phyloP scores from a whole-genome alignment of 2,888 invertebrate genomes.

The Acrocyrtus sp. region DNA sequence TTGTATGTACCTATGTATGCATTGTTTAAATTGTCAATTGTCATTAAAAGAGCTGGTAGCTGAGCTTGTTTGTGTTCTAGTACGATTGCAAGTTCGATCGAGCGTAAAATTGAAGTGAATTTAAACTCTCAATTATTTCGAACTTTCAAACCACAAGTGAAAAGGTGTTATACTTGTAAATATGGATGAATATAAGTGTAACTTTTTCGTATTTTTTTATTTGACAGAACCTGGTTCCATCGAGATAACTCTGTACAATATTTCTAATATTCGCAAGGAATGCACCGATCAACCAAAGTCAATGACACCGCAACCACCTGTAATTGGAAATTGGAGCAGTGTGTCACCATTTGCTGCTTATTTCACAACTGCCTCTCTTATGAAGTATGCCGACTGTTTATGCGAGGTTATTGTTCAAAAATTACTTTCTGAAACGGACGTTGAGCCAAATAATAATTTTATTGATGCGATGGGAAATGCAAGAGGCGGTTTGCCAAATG shows the following conservation, averaged over 20 bases:
- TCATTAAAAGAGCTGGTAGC: no score
- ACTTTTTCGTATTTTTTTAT: no score
- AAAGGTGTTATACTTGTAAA: no score
- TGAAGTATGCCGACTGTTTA: conserved; percentile 16
- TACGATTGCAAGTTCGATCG: no score
- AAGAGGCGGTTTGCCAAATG: background rate
- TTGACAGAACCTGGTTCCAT: conserved; percentile 17
- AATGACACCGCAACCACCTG: background rate
- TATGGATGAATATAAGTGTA: no score
- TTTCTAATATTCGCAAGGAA: conserved; percentile 17
- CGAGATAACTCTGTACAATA: conserved; percentile 24
- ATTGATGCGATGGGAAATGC: no score
- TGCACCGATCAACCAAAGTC: background rate
- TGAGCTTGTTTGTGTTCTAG: no score
- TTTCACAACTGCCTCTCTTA: background rate
- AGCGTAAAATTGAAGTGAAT: no score
- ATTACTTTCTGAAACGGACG: background rate
- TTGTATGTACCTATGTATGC: no score
- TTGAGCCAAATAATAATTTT: background rate
- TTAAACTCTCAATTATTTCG: no score
- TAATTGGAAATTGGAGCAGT: background rate
- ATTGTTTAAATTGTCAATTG: no score
- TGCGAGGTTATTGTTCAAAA: background rate
- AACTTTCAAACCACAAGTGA: no score
- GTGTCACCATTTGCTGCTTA: conserved; percentile 7